These are phyloP conservation scores for Hydropsyche tenuis DNA, from an alignment of 1,140 invertebrate species.

Conservation along the genomic window DNA sequence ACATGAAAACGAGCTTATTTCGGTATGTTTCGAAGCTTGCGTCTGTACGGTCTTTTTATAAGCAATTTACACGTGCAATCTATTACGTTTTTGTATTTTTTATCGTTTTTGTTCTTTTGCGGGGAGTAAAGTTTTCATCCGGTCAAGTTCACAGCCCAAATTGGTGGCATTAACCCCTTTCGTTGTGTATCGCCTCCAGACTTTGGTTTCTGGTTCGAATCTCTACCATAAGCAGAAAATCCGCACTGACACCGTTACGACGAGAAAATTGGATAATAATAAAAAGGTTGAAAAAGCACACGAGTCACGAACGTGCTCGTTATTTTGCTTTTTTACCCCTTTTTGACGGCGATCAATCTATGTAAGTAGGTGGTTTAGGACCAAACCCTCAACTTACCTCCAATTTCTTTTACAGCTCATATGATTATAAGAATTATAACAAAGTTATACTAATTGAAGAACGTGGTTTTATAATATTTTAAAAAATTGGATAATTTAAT, in stretches of 20 bases:
- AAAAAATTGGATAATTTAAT: too few relatives aligned
- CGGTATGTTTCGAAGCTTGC: too few relatives aligned
- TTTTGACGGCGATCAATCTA: too few relatives aligned
- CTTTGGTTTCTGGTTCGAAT: neutral
- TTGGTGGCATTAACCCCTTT: conserved; percentile 15
- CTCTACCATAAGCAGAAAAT: neutral
- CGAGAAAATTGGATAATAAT: conserved; percentile 25
- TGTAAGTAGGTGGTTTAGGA: neutral
- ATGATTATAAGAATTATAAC: too few relatives aligned
- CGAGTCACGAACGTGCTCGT: neutral
- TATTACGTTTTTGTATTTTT: too few relatives aligned
- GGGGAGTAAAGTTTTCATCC: neutral
- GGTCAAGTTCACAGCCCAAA: neutral
- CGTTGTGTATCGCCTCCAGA: neutral
- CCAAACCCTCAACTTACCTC: neutral
- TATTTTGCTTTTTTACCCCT: neutral
- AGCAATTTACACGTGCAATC: too few relatives aligned
- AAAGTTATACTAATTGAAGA: too few relatives aligned
- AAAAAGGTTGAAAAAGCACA: too few relatives aligned
- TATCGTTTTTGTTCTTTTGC: too few relatives aligned
- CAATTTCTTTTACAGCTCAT: conserved; percentile 1
- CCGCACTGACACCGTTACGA: conserved; percentile 19
- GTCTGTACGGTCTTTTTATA: too few relatives aligned
- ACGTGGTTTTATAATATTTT: too few relatives aligned
- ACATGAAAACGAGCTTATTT: too few relatives aligned